Evolutionary conservation across 2,113 vertebrate genomes (phyloP), one percentile per base, ranked within the genome.

Genomic region (Pangasianodon hypophthalmus): DNA sequence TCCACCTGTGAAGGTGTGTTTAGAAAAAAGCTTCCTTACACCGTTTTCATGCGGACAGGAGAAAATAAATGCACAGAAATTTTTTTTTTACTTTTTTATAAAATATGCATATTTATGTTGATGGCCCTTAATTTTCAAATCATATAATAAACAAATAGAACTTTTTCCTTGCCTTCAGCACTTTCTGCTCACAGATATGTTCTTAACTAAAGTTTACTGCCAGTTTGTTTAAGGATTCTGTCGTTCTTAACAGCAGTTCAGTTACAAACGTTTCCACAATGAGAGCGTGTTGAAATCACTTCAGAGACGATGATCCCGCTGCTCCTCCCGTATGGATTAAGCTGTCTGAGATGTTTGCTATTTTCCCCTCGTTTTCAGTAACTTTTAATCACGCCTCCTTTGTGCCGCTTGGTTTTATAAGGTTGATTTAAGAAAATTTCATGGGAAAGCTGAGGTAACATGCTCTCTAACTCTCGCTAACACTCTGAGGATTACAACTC

Each of bases 401-500:
- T 71, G n/a, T 5, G 64, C 6, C 13, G 13, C n/a, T 19, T 21
- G 71, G 37, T 3, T 21, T 73, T 41, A 37, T 3, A 3, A 19
- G 18, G 37, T 8, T 41, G 6, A 19, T 3, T 18, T 7, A 37
- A 41, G 69, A 71, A 37, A 6, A 13, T 7, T 37, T 73, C n/a
- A 18, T 6, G 14, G 67, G 29, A 67, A 67, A 67, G 26, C 1
- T 5, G 16, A 1, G 69, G 14, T 19, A 41, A 46, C 41, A 3
- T 21, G 16, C 71, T 44, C 37, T 44, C 41, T 24, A 21, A 26
- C 21, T 0, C 21, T 44, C 54, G 2, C 41, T 2, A 71, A 18
- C 54, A 19, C 56, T 46, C 19, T 11, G 29, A 46, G 29, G 37
- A 21, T 7, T 82, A 24, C n/a, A 37, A 94, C 98, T 81, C 96